Conservation (phyloP, 2,113 vertebrate species). For the Mugil cephalus region DNA sequence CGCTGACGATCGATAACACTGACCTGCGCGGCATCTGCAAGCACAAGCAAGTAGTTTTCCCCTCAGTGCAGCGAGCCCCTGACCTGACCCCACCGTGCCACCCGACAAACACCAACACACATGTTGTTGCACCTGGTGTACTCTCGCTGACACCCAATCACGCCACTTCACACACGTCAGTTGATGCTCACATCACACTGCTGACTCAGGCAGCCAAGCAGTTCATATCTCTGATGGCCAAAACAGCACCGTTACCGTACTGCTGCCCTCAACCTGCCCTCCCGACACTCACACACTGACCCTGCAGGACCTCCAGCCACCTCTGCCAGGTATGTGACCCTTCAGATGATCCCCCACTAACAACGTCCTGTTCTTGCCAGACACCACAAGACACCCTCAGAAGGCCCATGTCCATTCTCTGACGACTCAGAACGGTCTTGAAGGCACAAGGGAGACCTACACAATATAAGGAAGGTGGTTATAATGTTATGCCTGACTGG, state of each 20-base stretch:
- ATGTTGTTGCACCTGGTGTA: constrained; percentile 16
- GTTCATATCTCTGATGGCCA: constrained; percentile 69
- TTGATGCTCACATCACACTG: constrained; percentile 20
- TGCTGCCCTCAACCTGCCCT: constrained; percentile 15
- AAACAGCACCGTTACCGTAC: constrained; percentile 40
- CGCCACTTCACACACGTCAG: constrained; percentile 14
- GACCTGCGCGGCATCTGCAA: constrained; percentile 38
- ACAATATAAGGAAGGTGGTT: too few relatives aligned
- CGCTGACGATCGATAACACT: constrained; percentile 31
- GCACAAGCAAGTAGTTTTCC: constrained; percentile 19
- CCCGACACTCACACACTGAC: constrained; percentile 12
- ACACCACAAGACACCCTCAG: too few relatives aligned
- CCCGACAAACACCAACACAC: constrained; percentile 27
- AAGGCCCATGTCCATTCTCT: too few relatives aligned
- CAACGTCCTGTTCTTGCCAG: too few relatives aligned
- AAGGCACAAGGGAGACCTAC: too few relatives aligned
- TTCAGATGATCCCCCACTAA: neutral
- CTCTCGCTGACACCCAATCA: constrained; percentile 13
- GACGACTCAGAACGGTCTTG: too few relatives aligned
- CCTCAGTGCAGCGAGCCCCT: constrained; percentile 23
- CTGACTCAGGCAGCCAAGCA: constrained; percentile 53
- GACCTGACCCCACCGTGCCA: constrained; percentile 19
- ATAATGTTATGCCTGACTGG: too few relatives aligned
- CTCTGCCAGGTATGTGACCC: neutral
- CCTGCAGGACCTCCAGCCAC: neutral